A percentile compares a stretch with the other conserved stretches of the same genome.
Evolutionary conservation across 2,888 invertebrate genomes (phyloP).

Genomic region (Microctonus brassicae): DNA sequence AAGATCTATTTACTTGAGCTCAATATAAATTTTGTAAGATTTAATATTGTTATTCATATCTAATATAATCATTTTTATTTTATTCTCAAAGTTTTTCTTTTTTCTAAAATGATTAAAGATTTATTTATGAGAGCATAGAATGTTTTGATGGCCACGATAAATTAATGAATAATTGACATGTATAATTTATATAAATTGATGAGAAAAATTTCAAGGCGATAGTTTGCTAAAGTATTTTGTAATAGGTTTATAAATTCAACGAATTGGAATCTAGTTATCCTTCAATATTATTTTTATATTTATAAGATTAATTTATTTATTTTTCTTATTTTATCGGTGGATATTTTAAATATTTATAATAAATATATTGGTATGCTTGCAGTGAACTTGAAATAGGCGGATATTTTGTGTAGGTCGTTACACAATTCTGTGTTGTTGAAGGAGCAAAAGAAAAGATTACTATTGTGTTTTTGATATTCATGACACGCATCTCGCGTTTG

Average conservation of each 20-base stretch:
- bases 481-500: constrained; percentile 9
- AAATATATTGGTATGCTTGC: not conserved
- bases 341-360: not conserved
- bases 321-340: not conserved
- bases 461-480: constrained; percentile 19
- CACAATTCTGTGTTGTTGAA: not conserved
- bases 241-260: not conserved
- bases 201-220: constrained; percentile 5
- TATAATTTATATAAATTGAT: not conserved
- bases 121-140: no score
- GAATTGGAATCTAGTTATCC: constrained; percentile 17
- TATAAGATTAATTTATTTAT: no score
- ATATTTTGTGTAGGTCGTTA: constrained; percentile 15
- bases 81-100: no score
- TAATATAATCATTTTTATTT: no score
- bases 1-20: no score
- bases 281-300: constrained; percentile 19
- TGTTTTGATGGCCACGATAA: no score
- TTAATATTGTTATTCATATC: no score
- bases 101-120: no score
- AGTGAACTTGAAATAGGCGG: not conserved
- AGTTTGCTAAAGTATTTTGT: not conserved
- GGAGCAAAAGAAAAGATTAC: not conserved
- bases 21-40: no score
- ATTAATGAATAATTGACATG: no score